Evolutionary conservation across 2,113 vertebrate species (phyloP), one percentile per base, ranked within the genome.

Genomic region (Gavia stellata): DNA sequence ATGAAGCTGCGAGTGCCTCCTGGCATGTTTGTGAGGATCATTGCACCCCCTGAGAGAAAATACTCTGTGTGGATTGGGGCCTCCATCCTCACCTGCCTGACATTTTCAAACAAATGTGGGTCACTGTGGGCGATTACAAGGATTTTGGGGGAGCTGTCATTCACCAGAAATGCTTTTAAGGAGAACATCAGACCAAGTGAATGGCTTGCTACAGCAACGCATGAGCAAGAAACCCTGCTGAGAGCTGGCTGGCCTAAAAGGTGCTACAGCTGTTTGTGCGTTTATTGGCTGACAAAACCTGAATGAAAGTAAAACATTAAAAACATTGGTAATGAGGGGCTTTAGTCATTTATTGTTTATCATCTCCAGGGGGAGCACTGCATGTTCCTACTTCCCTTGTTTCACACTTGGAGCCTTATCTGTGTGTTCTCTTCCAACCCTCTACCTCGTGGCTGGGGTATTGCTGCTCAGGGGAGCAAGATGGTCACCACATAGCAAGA

Each of bases 71-170:
- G 97, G 97, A 97, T 92, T 0, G 97, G 98, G 1, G 96, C 97
- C 50, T 98, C 97, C 49, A 71, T 98, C 13, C 91, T 98, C 45
- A 90, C 96, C 33, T 97, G 92, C 53, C 84, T 97, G 65, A 91
- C 93, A 20, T 96, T 24, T 98, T 98, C 90, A 97, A 79, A 61
- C 84, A 96, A 45, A 97, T 94, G 97, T 98, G 97, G 98, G 95
- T 98, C 88, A 98, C 96, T 0, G 7, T 71, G 1, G 53, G 34
- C 0, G 91, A 97, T 25, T 97, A 97, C 82, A 70, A 90, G 61
- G 97, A 98, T 66, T 97, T 97, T 7, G 98, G 98, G 50, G 31
- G 95, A 0, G 82, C 96, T 0, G 83, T 96, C 58, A 70, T 97
- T 7, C 97, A 97, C 86, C 83, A 88, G 20, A 88, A 98, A 40